Conservation (phyloP, 2,797 vertebrate genomes). For the Jordanella pulchra region DNA sequence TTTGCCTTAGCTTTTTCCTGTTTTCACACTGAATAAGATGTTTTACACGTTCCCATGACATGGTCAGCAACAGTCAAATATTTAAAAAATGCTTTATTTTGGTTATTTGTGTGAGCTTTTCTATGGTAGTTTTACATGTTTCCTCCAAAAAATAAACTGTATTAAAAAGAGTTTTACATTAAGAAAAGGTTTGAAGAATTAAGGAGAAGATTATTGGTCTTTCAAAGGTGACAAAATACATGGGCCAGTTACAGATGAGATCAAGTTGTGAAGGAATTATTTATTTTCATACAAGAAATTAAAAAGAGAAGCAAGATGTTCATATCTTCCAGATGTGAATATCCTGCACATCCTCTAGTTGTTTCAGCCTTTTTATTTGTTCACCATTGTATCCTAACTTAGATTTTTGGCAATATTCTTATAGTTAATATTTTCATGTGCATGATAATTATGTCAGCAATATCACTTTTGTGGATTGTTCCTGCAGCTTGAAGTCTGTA, state of each 20-base stretch:
- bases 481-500: neutral
- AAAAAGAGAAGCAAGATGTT: neutral
- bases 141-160: neutral
- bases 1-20: slow-evolving; percentile 50
- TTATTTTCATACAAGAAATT: neutral
- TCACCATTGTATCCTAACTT: neutral
- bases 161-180: neutral
- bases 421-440: neutral
- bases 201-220: neutral
- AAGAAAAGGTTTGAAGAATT: neutral
- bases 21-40: slow-evolving; percentile 47
- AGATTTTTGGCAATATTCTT: neutral
- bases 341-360: neutral
- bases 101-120: neutral
- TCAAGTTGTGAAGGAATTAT: neutral
- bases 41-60: slow-evolving; percentile 42
- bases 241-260: neutral
- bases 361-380: neutral
- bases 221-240: neutral
- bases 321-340: neutral
- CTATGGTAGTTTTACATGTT: neutral
- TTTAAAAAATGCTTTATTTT: slow-evolving; percentile 1
- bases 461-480: neutral
- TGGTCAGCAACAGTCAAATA: slow-evolving; percentile 23
- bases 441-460: neutral